phyloP scores from a whole-genome alignment of 2,888 invertebrate genomes.

The Tanytarsus gracilentus region DNA sequence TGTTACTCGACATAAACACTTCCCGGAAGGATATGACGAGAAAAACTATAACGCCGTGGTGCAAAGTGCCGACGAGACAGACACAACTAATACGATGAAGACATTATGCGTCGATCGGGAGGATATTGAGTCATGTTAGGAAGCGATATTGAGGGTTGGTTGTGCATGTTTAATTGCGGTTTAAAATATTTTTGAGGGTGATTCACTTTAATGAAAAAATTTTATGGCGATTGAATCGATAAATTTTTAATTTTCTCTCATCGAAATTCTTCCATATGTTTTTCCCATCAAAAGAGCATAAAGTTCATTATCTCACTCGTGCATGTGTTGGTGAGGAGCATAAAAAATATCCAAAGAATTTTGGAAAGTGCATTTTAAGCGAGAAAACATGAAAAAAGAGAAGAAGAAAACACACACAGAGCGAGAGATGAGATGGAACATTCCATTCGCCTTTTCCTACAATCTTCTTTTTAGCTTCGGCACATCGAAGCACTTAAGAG shows the following conservation, averaged over 20 bases:
- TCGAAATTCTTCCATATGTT: too few species aligned
- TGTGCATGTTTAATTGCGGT: background rate
- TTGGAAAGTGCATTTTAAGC: conserved; percentile 20
- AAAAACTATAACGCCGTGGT: conserved; percentile 21
- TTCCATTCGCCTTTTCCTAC: conserved; percentile 6
- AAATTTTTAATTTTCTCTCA: too few species aligned
- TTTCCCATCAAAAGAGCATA: too few species aligned
- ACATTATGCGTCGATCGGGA: too few species aligned
- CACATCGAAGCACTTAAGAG: background rate
- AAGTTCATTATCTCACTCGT: too few species aligned
- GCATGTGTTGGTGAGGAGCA: background rate
- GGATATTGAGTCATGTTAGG: too few species aligned
- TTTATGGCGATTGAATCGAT: too few species aligned
- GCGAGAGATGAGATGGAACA: background rate
- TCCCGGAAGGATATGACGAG: conserved; percentile 29
- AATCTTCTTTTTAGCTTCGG: conserved; percentile 11
- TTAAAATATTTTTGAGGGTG: background rate
- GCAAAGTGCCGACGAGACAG: conserved; percentile 2
- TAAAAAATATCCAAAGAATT: conserved; percentile 5
- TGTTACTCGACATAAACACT: background rate
- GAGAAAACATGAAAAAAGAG: background rate
- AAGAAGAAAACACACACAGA: background rate
- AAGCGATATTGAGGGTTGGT: too few species aligned
- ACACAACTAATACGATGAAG: too few species aligned
- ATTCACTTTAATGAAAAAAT: too few species aligned